Base-by-base conservation (phyloP, 2,797 vertebrate species). In the Galagoides demidoff region DNA sequence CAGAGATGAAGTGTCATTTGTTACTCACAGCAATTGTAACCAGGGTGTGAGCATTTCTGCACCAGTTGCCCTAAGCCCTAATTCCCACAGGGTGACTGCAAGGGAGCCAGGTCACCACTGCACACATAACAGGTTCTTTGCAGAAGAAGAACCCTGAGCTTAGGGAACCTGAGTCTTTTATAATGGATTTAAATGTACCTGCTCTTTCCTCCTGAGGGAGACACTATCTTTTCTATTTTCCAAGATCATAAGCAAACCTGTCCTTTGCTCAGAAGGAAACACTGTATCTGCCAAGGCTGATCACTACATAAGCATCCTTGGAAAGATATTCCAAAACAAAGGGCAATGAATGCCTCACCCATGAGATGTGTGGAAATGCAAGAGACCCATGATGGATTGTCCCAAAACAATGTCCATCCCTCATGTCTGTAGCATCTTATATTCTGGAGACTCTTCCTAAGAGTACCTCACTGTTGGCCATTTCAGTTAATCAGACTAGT, bases 21-120 rank as follows among this genome's bases (percentile, higher is more conserved):
- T 73, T 55, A 63, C 5, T 92, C 57, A 78, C 31, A 90, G n/a
- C 3, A 92, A 55, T 5, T 66, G n/a, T 55, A 83, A 12, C 43
- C 39, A 90, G 57, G 78, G 31, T 59, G 68, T 85, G 13, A 34
- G 27, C 78, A 59, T 78, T 96, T 95, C 91, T 93, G n/a, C 16
- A 82, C 55, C 39, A 91, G 52, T 66, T 86, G 10, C 14, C 14
- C 64, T 17, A 85, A 84, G 20, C 23, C 34, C 49, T 57, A 37
- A 1, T 90, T 94, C n/a, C 66, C 79, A 85, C 34, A 55, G 11
- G 34, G 27, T 52, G 37, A n/a, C 37, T 55, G 64, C 7, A 70
- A 70, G 68, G 93, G 27, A 22, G 11, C 52, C 20, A 90, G 17
- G 31, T 94, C 57, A 66, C 70, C 43, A 29, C 29, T 29, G 2